Evolutionary conservation across 2,888 invertebrate genomes (phyloP), one percentile per base, ranked within the genome.

Genomic region (Mesochorus sp.): DNA sequence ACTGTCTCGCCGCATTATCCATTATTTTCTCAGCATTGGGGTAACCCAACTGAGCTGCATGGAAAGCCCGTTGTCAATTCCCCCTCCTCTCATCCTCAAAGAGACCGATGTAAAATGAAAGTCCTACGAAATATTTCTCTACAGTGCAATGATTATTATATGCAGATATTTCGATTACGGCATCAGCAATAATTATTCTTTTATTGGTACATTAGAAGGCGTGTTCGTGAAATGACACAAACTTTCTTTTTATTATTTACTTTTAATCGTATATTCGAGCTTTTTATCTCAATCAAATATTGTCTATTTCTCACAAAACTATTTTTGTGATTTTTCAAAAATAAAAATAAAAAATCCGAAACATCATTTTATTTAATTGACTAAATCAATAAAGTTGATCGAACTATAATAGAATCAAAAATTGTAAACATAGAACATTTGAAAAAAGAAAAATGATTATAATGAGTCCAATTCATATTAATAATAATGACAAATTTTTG

Each of bases 41-140:
- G 44, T 44, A 34, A 24, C 34, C 37, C 31, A 42, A 44, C 61
- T 34, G 10, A 19, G 51, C 57, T 21, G n/a, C n/a, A 19, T 24
- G 21, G n/a, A n/a, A 31, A 28, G 10, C 37, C 19, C 28, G 8
- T n/a, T n/a, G n/a, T n/a, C n/a, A n/a, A n/a, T n/a, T n/a, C 17
- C 19, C 19, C 6, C 4, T 17, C 28, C 51, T 1, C 51, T 12
- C 49, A 28, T 47, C 51, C 49, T 10, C 34, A 21, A n/a, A 37
- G 47, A 57, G 47, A 66, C 37, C 49, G 73, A 64, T 64, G 68
- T 57, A 66, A 78, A 74, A 70, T 70, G 78, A 78, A 74, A 78
- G 68, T 76, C 47, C 70, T 64, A 51, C 68, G 64, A 73, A 78
- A 74, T 74, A 74, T 64, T 70, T 70, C 55, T 64, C 57, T 34